Conservation (phyloP, 1,140 invertebrate species). For the Polypedilum vanderplanki region DNA sequence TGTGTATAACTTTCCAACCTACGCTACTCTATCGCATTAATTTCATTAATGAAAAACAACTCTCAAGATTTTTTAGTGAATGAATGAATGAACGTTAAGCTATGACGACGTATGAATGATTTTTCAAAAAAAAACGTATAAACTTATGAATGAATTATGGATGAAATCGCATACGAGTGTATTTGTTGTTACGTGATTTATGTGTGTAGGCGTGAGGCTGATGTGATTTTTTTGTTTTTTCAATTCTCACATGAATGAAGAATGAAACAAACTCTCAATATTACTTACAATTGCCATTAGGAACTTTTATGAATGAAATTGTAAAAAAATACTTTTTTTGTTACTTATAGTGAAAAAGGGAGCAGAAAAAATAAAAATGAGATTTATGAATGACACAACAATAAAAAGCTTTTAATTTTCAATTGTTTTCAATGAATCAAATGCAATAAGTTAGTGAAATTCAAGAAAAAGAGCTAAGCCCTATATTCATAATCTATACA, state of each 20-base stretch:
- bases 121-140: not conserved
- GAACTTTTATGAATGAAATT: not conserved
- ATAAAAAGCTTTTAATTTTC: not conserved
- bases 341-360: not conserved
- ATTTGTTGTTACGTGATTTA: constrained; percentile 5
- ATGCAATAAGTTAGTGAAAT: not conserved
- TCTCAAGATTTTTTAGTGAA: not conserved
- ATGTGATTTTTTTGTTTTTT: not conserved
- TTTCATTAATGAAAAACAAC: constrained; percentile 14
- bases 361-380: not conserved
- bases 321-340: not conserved
- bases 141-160: not conserved
- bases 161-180: not conserved
- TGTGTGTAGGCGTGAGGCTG: not conserved
- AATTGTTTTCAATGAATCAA: not conserved
- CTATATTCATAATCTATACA: not conserved
- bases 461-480: not conserved
- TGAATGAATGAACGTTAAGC: not conserved
- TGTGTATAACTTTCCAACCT: not conserved
- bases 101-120: constrained; percentile 10
- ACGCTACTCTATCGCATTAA: constrained; percentile 6
- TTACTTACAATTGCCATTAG: not conserved
- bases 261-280: not conserved
- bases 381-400: no score
- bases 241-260: no score